phyloP scores from a whole-genome alignment of 1,140 invertebrate species.

The Heliconius melpomene region DNA sequence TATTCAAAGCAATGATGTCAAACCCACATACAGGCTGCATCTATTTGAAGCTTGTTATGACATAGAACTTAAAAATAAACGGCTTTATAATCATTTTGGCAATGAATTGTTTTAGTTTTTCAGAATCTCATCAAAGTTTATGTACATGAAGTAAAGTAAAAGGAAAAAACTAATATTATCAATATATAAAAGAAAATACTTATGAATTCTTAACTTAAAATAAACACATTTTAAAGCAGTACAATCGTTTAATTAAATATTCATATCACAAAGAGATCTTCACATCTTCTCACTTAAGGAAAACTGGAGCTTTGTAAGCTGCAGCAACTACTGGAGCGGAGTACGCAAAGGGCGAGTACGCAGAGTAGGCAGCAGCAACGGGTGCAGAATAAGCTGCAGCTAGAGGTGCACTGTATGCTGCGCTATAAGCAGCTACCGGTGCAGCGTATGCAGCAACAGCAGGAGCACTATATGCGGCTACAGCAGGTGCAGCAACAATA shows the following conservation, averaged over 20 bases:
- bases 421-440: constrained; percentile 41
- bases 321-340: constrained; percentile 49
- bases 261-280: not conserved
- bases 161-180: too few species aligned
- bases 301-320: constrained; percentile 48
- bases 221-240: not conserved
- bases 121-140: too few species aligned
- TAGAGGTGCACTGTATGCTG: constrained; percentile 38
- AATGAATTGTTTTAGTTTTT: not conserved
- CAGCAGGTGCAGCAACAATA: constrained; percentile 43
- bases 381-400: constrained; percentile 41
- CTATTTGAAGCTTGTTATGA: constrained; percentile 13
- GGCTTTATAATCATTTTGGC: not conserved
- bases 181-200: not conserved
- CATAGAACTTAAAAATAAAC: not conserved
- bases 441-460: constrained; percentile 45
- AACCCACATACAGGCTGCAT: constrained; percentile 4
- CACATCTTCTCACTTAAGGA: constrained; percentile 37
- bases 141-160: too few species aligned
- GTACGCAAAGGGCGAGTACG: constrained; percentile 55
- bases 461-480: constrained; percentile 49
- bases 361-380: constrained; percentile 52
- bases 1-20: constrained; percentile 23
- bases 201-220: not conserved
- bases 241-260: constrained; percentile 33